These are phyloP conservation scores for Cosmia pyralina DNA, from an alignment of 2,888 invertebrate species.

Conservation along the genomic window DNA sequence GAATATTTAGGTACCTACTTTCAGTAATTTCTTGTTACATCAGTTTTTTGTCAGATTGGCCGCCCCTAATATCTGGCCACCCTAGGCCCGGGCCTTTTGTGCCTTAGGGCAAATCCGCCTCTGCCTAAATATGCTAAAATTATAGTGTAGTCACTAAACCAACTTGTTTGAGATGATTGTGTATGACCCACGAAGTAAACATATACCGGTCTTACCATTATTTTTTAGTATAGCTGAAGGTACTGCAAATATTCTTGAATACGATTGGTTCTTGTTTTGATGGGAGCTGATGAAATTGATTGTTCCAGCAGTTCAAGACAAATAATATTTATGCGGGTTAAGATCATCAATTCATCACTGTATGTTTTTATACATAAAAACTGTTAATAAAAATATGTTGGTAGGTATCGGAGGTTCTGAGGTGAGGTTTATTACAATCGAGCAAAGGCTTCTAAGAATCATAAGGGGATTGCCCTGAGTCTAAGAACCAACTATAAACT, in stretches of 20 bases:
- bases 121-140: neutral
- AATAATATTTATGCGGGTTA: neutral
- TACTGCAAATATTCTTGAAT: neutral
- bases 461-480: neutral
- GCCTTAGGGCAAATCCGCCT: too few relatives aligned
- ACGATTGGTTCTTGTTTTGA: neutral
- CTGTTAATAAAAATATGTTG: neutral
- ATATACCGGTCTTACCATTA: too few relatives aligned
- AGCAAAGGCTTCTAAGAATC: neutral
- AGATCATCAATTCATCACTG: too few relatives aligned
- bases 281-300: too few relatives aligned
- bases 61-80: too few relatives aligned
- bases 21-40: too few relatives aligned
- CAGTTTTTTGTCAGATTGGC: too few relatives aligned
- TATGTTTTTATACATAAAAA: neutral
- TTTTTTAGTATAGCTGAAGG: neutral
- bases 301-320: too few relatives aligned
- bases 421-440: neutral
- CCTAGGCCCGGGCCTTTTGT: too few relatives aligned
- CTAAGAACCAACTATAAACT: conserved; percentile 1
- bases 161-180: neutral
- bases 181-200: neutral
- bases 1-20: too few relatives aligned
- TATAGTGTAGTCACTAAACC: neutral
- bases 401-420: neutral